These are phyloP conservation scores for Smittia sp. DNA, from an alignment of 2,888 invertebrate species.

Conservation along the genomic window DNA sequence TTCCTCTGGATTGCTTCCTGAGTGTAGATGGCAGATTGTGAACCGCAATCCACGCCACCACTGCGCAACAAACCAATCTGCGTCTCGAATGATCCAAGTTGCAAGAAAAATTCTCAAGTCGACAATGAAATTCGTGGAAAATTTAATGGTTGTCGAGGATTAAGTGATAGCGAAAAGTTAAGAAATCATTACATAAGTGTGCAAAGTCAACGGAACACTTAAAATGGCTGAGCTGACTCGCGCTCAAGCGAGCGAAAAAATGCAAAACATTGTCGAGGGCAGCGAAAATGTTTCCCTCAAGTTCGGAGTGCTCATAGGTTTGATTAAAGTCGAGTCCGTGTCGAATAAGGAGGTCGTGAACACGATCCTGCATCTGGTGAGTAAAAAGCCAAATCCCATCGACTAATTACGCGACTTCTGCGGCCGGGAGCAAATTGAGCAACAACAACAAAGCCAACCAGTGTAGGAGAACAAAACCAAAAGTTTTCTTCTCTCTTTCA, in stretches of 20 bases:
- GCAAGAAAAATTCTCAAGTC: background rate
- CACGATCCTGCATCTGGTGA: constrained; percentile 34
- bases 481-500: constrained; percentile 14
- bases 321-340: constrained; percentile 35
- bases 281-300: constrained; percentile 33
- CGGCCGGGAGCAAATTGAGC: constrained; percentile 14
- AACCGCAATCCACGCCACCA: too few species aligned
- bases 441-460: constrained; percentile 17
- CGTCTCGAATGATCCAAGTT: too few species aligned
- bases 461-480: constrained; percentile 26
- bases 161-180: constrained; percentile 26
- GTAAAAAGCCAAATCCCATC: background rate
- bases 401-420: background rate
- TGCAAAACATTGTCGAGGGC: constrained; percentile 37
- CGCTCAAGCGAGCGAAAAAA: constrained; percentile 31
- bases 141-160: constrained; percentile 24
- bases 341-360: constrained; percentile 36
- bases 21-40: too few species aligned
- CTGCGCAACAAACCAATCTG: too few species aligned
- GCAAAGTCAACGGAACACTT: background rate
- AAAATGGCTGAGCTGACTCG: constrained; percentile 29
- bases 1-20: too few species aligned
- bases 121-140: background rate
- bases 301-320: constrained; percentile 35
- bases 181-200: constrained; percentile 27